These are phyloP conservation scores for Urocyon cinereoargenteus DNA, from an alignment of 2,797 vertebrate genomes.

Conservation along the genomic window DNA sequence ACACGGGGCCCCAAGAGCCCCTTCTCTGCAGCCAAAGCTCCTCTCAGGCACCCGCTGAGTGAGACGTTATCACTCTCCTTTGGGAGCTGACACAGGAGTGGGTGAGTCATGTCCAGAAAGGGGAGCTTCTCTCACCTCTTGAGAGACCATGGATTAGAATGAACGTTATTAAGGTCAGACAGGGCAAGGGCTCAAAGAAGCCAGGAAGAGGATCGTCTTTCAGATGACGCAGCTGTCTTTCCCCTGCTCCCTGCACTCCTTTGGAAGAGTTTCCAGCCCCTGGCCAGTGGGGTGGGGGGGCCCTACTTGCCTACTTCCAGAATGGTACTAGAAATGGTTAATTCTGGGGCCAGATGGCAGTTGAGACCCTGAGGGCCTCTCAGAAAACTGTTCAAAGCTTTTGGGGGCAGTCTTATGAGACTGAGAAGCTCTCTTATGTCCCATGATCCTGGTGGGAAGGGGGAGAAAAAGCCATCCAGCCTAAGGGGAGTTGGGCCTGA, in stretches of 20 bases:
- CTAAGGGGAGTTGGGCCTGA: not conserved
- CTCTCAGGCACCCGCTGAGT: not conserved
- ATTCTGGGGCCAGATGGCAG: not conserved
- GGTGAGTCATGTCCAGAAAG: constrained; percentile 36
- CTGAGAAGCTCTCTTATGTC: not conserved
- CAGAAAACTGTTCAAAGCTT: not conserved
- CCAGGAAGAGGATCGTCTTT: not conserved
- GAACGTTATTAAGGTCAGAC: not conserved
- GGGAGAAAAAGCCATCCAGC: not conserved
- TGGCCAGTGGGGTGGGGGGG: not conserved
- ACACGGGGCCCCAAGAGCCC: not conserved
- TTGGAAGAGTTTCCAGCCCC: not conserved
- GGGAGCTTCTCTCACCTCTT: not conserved
- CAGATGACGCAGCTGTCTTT: not conserved
- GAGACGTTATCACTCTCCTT: not conserved
- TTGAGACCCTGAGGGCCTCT: not conserved
- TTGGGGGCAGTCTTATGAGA: not conserved
- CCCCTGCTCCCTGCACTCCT: not conserved
- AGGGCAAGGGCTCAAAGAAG: not conserved
- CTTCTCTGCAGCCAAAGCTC: not conserved
- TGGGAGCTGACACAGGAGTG: not conserved
- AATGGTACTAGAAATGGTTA: not conserved
- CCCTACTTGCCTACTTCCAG: too few species aligned
- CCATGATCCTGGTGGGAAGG: not conserved
- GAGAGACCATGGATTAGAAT: not conserved